A percentile compares a stretch with the other conserved stretches of the same genome.
phyloP scores from a whole-genome alignment of 1,140 invertebrate genomes.

The Euura lappo region DNA sequence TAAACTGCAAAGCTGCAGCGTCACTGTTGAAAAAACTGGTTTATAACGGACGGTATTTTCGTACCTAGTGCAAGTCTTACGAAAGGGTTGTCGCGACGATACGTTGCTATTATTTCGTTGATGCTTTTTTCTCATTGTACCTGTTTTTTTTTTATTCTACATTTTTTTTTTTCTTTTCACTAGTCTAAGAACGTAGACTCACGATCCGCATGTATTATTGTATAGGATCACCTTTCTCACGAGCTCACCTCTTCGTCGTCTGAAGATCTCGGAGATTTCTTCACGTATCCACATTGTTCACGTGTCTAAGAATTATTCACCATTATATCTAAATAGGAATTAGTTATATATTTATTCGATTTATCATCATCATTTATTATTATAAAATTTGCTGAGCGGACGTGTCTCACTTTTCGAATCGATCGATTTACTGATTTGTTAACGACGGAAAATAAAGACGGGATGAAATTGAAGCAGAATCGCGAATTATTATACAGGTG shows the following conservation, averaged over 20 bases:
- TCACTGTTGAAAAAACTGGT: no score
- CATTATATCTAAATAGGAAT: no score
- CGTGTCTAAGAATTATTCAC: no score
- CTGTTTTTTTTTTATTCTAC: background rate
- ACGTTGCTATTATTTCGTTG: background rate
- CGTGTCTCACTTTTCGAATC: no score
- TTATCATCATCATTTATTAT: no score
- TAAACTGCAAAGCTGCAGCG: no score
- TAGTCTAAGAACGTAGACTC: background rate
- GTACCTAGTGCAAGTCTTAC: background rate
- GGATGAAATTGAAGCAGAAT: no score
- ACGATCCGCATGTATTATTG: background rate
- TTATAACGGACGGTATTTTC: background rate
- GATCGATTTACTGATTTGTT: no score
- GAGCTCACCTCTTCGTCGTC: background rate
- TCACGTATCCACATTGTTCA: background rate
- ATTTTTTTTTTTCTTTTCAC: background rate
- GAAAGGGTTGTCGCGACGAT: background rate
- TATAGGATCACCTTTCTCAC: background rate
- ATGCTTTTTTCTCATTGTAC: background rate
- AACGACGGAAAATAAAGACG: no score
- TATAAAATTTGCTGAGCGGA: no score
- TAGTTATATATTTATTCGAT: no score
- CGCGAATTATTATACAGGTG: background rate
- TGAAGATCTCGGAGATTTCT: conserved; percentile 4